Conservation (phyloP, 2,797 vertebrate species). For the Caiman crocodilus region DNA sequence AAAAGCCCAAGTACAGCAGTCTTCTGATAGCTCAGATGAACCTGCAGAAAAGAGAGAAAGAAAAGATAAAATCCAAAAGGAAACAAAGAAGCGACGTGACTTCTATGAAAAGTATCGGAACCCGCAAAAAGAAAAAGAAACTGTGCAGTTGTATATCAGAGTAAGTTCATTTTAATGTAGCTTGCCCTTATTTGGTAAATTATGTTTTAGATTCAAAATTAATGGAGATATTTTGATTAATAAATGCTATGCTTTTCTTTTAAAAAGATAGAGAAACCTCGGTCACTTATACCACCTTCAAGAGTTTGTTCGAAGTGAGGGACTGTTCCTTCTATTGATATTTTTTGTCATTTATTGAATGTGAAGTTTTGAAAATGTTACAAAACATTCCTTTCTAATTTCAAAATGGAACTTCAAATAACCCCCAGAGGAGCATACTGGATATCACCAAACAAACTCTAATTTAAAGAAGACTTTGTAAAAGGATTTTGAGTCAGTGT, state of each 20-base stretch:
- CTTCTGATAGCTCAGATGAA: conserved; percentile 91
- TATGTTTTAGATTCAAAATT: neutral
- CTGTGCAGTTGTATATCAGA: conserved; percentile 90
- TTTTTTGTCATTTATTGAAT: conserved; percentile 29
- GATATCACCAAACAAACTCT: conserved; percentile 27
- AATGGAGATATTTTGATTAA: neutral
- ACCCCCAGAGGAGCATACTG: conserved; percentile 21
- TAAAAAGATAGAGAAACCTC: neutral
- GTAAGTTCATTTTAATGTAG: conserved; percentile 82
- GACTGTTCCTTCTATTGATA: neutral
- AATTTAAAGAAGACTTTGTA: conserved; percentile 31
- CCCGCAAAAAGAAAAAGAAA: conserved; percentile 96
- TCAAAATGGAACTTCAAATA: conserved; percentile 62
- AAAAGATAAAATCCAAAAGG: conserved; percentile 90
- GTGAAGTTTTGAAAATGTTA: conserved; percentile 31
- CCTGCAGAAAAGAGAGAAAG: conserved; percentile 96
- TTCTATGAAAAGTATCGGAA: conserved; percentile 98
- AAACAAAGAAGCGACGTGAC: conserved; percentile 92
- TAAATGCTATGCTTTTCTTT: neutral
- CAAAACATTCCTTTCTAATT: conserved; percentile 44
- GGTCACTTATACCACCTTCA: neutral
- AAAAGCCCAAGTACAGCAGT: conserved; percentile 79
- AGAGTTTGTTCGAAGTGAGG: conserved; percentile 12
- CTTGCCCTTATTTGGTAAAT: conserved; percentile 28
- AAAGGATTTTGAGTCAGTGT: conserved; percentile 6